Percentiles rank a stretch among this genome's conserved stretches.
Conservation (phyloP, 2,888 invertebrate genomes). For the Allacma fusca region DNA sequence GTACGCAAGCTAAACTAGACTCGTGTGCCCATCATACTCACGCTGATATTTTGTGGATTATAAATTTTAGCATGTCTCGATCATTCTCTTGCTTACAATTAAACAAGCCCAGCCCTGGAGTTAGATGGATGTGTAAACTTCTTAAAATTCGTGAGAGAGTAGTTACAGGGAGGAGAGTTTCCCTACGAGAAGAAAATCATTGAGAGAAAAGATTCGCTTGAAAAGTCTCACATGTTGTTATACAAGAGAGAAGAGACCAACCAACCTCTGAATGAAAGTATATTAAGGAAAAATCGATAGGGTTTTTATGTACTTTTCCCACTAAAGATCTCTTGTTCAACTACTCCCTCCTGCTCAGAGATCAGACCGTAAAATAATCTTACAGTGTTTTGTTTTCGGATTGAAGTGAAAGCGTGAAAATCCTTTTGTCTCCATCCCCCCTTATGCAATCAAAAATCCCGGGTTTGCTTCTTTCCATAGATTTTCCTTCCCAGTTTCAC, state of each 20-base stretch:
- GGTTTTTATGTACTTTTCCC: slow-evolving; percentile 3
- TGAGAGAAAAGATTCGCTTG: no score
- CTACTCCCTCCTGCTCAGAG: neutral
- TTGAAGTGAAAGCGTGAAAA: slow-evolving; percentile 39
- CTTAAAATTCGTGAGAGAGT: no score
- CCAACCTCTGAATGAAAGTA: neutral
- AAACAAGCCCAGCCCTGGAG: no score
- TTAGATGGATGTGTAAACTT: no score
- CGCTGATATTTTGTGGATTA: no score
- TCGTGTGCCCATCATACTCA: no score
- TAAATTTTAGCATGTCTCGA: no score
- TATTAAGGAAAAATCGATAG: slow-evolving; percentile 9
- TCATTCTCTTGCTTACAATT: no score
- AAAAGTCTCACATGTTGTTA: no score
- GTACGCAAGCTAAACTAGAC: no score
- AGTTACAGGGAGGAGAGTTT: no score
- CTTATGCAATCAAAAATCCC: slow-evolving; percentile 28
- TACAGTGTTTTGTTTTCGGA: slow-evolving; percentile 41
- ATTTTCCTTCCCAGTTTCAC: neutral
- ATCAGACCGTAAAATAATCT: slow-evolving; percentile 27
- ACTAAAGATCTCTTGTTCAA: slow-evolving; percentile 15
- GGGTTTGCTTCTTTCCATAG: neutral
- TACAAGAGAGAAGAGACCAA: neutral
- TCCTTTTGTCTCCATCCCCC: slow-evolving; percentile 37
- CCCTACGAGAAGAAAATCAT: no score